Evolutionary conservation across 2,113 vertebrate species (phyloP).

Genomic region (Heterochromis multidens): DNA sequence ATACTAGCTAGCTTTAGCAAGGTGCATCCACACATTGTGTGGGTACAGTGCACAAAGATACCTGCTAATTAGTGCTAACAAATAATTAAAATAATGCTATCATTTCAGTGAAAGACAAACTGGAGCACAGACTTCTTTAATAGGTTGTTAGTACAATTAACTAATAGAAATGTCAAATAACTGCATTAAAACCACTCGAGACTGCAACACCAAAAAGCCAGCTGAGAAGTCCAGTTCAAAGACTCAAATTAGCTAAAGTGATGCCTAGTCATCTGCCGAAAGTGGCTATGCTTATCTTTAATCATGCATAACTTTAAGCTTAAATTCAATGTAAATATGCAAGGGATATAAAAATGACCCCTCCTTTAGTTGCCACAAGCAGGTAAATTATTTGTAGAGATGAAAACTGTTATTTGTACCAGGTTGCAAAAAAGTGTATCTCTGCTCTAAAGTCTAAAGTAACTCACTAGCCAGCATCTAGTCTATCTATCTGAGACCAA

Average conservation of each 20-base stretch:
- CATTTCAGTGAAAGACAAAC: not conserved
- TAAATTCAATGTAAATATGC: too few relatives aligned
- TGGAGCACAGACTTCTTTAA: not conserved
- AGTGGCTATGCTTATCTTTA: not conserved
- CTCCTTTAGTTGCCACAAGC: too few relatives aligned
- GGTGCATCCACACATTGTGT: too few relatives aligned
- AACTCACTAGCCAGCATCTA: not conserved
- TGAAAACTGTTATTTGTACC: not conserved
- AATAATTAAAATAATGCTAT: not conserved
- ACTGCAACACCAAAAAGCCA: too few relatives aligned
- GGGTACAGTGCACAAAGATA: too few relatives aligned
- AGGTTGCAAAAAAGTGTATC: not conserved
- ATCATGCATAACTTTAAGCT: too few relatives aligned
- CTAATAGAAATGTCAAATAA: too few relatives aligned
- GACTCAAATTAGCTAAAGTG: not conserved
- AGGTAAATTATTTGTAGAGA: not conserved
- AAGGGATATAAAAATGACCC: too few relatives aligned
- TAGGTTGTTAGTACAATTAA: too few relatives aligned
- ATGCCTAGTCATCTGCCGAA: not conserved
- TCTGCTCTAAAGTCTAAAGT: too few relatives aligned
- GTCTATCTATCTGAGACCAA: not conserved
- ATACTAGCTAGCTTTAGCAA: not conserved
- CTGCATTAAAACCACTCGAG: too few relatives aligned
- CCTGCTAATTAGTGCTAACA: not conserved
- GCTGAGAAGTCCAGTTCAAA: too few relatives aligned